Conservation (phyloP, 2,797 vertebrate genomes). For the Tachyglossus aculeatus region DNA sequence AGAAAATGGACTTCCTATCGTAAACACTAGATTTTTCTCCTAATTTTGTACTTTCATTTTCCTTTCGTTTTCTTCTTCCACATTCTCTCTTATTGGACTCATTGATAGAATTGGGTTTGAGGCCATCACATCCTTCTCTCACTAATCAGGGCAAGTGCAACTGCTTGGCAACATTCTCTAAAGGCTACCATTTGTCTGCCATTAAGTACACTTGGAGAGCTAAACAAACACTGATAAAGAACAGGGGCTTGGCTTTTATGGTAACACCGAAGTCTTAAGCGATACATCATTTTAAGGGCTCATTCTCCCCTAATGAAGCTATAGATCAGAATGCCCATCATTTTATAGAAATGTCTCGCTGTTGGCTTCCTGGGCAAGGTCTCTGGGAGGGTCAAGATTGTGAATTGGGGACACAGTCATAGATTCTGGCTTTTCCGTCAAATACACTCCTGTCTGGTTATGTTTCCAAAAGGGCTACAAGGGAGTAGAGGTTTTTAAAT, state of each 20-base stretch:
- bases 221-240: conserved; percentile 19
- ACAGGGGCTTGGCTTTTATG: conserved; percentile 31
- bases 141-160: conserved; percentile 42
- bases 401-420: conserved; percentile 1
- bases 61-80: too few relatives aligned
- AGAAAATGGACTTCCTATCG: too few relatives aligned
- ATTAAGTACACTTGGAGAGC: conserved; percentile 16
- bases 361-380: background rate
- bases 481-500: too few relatives aligned
- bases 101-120: conserved; percentile 60
- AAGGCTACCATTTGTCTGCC: conserved; percentile 23
- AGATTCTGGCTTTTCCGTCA: background rate
- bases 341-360: background rate
- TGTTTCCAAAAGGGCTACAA: background rate
- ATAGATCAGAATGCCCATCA: too few relatives aligned
- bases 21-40: too few relatives aligned
- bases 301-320: background rate
- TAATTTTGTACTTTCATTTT: too few relatives aligned
- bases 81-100: conserved; percentile 52
- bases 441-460: conserved; percentile 1
- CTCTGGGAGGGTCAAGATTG: background rate
- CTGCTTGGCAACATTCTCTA: conserved; percentile 50
- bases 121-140: conserved; percentile 43
- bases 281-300: too few relatives aligned
- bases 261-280: background rate